Conservation (phyloP, 2,797 vertebrate genomes). For the Kryptolebias ocellatus region DNA sequence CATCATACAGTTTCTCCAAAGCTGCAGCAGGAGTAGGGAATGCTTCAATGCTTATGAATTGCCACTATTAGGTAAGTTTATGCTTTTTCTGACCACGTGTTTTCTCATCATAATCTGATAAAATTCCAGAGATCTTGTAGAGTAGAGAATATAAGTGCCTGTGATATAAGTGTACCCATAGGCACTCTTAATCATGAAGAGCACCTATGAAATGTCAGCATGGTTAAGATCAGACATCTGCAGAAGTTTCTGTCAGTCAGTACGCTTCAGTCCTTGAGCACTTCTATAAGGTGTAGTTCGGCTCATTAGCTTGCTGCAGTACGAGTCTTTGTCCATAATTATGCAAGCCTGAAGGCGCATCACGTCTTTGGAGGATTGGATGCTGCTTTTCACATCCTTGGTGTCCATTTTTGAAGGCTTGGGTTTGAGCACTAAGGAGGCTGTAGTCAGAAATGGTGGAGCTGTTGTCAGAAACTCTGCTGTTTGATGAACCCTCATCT, state of each 20-base stretch:
- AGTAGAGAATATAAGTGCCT: neutral
- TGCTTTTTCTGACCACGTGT: no score
- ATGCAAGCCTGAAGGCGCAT: constrained; percentile 9
- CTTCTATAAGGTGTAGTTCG: neutral
- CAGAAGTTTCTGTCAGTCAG: neutral
- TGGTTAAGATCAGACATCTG: constrained; percentile 8
- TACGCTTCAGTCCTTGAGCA: neutral
- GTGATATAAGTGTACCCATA: neutral
- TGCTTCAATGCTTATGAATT: neutral
- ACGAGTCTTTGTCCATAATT: neutral
- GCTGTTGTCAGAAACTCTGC: neutral
- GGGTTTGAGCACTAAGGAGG: neutral
- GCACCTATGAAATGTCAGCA: neutral
- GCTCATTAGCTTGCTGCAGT: constrained; percentile 4
- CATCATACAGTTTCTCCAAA: no score
- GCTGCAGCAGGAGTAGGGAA: neutral
- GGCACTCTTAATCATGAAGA: constrained; percentile 8
- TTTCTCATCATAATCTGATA: constrained; percentile 1
- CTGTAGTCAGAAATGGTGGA: neutral
- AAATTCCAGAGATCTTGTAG: neutral
- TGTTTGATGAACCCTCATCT: no score
- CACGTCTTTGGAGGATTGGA: constrained; percentile 3
- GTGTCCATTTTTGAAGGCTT: neutral
- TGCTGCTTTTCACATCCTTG: constrained; percentile 2
- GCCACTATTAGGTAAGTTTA: no score